phyloP scores from a whole-genome alignment of 2,888 invertebrate genomes.

The Meta bourneti region DNA sequence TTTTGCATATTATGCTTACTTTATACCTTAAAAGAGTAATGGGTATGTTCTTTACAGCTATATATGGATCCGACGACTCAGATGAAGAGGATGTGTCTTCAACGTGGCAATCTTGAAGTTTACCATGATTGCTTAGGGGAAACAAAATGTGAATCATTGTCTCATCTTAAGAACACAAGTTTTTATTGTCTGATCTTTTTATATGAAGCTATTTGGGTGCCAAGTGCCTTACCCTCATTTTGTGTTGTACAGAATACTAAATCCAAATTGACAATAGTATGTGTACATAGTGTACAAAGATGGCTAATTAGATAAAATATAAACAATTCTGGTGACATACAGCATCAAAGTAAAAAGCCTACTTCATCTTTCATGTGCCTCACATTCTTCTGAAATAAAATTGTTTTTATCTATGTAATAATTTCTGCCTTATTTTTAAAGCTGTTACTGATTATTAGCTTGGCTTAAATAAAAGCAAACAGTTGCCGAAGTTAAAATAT shows the following conservation, averaged over 20 bases:
- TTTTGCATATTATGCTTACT: not conserved
- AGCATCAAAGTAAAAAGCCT: not conserved
- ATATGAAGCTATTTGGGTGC: constrained; percentile 3
- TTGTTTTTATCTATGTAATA: not conserved
- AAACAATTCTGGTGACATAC: too few species aligned
- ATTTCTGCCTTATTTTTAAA: not conserved
- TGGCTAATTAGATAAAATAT: too few species aligned
- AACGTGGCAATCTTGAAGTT: not conserved
- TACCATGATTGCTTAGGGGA: not conserved
- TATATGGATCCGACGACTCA: constrained; percentile 73
- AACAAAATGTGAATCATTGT: not conserved
- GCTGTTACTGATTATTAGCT: too few species aligned
- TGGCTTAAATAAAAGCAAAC: too few species aligned
- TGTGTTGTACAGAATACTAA: not conserved
- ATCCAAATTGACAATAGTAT: not conserved
- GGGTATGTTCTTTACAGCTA: constrained; percentile 33
- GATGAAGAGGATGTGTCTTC: constrained; percentile 53
- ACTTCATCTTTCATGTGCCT: not conserved
- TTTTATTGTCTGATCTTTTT: constrained; percentile 20
- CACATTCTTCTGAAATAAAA: not conserved
- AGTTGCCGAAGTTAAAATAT: too few species aligned
- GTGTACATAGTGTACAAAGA: constrained; percentile 29
- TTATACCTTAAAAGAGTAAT: not conserved
- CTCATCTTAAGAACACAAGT: not conserved
- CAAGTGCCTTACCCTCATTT: constrained; percentile 39